Conservation (phyloP, 2,797 vertebrate genomes). For the Pseudochirops cupreus region DNA sequence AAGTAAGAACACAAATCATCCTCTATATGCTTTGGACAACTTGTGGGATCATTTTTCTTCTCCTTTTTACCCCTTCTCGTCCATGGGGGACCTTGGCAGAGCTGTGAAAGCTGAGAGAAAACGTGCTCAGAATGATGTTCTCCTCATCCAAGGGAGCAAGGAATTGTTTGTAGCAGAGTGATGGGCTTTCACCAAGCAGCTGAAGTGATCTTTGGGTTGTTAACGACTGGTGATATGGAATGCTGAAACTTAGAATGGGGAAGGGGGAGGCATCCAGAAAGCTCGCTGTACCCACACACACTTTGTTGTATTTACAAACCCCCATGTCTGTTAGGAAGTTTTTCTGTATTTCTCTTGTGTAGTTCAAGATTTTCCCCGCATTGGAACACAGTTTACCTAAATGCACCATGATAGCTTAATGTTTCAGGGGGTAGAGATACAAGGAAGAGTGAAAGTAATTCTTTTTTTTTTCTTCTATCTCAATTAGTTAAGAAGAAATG, state of each 20-base stretch:
- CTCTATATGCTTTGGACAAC: conserved; percentile 75
- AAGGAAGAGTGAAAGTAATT: background rate
- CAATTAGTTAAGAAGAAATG: background rate
- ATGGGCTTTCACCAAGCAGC: conserved; percentile 76
- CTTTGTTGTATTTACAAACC: conserved; percentile 33
- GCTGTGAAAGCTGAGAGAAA: conserved; percentile 84
- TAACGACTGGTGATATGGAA: conserved; percentile 83
- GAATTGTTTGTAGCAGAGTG: conserved; percentile 77
- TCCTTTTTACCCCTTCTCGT: conserved; percentile 80
- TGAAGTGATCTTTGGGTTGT: conserved; percentile 72
- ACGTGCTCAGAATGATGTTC: conserved; percentile 88
- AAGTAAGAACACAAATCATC: conserved; percentile 87
- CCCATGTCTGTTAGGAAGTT: conserved; percentile 16
- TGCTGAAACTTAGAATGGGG: conserved; percentile 59
- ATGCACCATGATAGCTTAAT: conserved; percentile 28
- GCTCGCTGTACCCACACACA: background rate
- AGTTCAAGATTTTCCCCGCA: background rate
- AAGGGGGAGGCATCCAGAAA: conserved; percentile 60
- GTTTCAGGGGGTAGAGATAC: background rate
- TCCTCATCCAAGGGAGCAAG: conserved; percentile 55
- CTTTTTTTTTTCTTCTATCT: background rate
- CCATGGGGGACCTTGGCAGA: conserved; percentile 81
- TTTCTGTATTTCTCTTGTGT: conserved; percentile 48
- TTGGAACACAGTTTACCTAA: background rate
- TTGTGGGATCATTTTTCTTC: conserved; percentile 77